Evolutionary conservation across 2,113 vertebrate genomes (phyloP).

Genomic region (Pachycephala philippinensis): DNA sequence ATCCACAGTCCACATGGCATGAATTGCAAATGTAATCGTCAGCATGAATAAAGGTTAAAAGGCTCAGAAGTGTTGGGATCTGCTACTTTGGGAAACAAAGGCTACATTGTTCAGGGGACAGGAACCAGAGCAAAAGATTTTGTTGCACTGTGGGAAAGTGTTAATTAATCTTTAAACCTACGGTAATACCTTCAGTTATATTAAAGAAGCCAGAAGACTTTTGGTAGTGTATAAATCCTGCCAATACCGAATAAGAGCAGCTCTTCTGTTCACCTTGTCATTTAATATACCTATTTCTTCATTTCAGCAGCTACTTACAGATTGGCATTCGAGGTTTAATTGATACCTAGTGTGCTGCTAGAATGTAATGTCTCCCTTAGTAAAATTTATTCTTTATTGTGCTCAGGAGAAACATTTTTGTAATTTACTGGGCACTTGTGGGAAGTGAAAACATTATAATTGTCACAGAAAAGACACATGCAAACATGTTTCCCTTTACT

Average conservation of each 20-base stretch:
- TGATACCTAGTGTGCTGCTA: neutral
- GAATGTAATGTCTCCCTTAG: conserved; percentile 42
- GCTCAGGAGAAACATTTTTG: conserved; percentile 53
- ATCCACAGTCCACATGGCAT: neutral
- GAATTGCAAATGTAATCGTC: conserved; percentile 58
- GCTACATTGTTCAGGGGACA: neutral
- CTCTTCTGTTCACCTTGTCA: neutral
- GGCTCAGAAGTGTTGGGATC: neutral
- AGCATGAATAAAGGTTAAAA: neutral
- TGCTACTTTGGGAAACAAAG: conserved; percentile 15
- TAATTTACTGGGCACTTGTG: conserved; percentile 62
- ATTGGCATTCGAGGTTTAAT: conserved; percentile 45
- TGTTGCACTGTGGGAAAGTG: neutral
- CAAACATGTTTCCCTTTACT: conserved; percentile 21
- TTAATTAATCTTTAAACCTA: neutral
- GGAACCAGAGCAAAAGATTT: neutral
- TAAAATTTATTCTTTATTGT: conserved; percentile 64
- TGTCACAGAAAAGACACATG: conserved; percentile 23
- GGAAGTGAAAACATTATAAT: conserved; percentile 47
- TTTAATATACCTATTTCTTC: neutral
- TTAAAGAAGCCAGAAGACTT: neutral
- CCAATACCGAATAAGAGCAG: neutral
- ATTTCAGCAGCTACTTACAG: conserved; percentile 9
- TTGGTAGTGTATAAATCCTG: neutral
- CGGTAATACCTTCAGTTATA: neutral